Evolutionary conservation across 35 echinoderm and acorn worm species (phyloP), one percentile per base, ranked within the genome.

Genomic region (Strongylocentrotus purpuratus): DNA sequence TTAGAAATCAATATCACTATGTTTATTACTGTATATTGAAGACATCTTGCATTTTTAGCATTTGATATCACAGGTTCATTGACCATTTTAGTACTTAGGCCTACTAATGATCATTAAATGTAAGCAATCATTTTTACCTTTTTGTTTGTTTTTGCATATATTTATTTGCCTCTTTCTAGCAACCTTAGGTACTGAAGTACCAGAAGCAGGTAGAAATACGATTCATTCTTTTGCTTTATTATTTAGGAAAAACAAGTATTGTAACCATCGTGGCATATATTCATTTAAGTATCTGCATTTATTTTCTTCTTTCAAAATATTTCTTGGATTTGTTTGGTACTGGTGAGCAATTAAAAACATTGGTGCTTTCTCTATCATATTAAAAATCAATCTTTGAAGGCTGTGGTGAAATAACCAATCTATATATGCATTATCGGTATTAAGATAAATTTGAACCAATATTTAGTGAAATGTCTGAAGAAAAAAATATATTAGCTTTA

Each of bases 141-240:
- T 25, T 25, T 33, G 1, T 88, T 88, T 46, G 10, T 88, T 88
- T 4, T 86, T 86, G 8, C 22, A 0, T 88, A 88, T 33, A 31
- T 88, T 33, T 31, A 88, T 88, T 88, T 88, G 32, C 45, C 12
- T 35, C 18, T 35, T 88, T 88, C 32, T 28, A 92, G 91, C 91
- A 48, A 92, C 91, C 48, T 31, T 55, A 52, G 91, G 91, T 92
- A 92, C 91, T 92, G 91, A 92, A 45, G 91, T 92, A 48, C 45
- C 47, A 11, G 91, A 92, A 31, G 32, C 91, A 92, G 91, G 91
- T 92, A 92, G 47, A 48, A 46, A 46, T 33, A 1, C 5, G 25
- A 28, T 20, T 70, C 3, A 2, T 70, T 70, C 18, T 25, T 70
- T 25, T 70, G 61, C 61, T 70, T 70, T 70, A 20, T 70, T 50